Evolutionary conservation across 2,797 vertebrate genomes (phyloP), one percentile per base, ranked within the genome.

Genomic region (Megaceryle alcyon): DNA sequence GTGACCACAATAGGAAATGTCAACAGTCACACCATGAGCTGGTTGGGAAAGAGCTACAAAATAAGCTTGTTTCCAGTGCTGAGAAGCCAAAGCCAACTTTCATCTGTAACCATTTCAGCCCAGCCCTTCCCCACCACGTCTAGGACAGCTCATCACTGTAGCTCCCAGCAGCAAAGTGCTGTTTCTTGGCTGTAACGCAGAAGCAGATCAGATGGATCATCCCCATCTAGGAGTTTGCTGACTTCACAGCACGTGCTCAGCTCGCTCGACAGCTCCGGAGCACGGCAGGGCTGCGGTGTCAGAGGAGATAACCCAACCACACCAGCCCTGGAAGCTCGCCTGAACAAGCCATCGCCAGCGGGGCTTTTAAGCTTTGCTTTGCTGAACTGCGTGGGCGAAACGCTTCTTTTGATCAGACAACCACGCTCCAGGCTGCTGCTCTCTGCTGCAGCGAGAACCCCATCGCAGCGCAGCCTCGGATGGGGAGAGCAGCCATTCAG

Each of bases 381-480:
- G 75, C 64, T 86, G 39, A 86, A 54, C 57, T 18, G 69, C 1
- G 57, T 49, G 61, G 65, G 53, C 1, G 7, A 63, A 82, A 68
- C 6, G 0, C 56, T 66, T 14, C 61, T 33, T 56, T 75, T 86
- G 72, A 48, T 77, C 84, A 79, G 44, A 29, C 18, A 49, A 7
- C 28, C 78, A 28, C 0, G 31, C 90, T 88, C n/a, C 57, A 53
- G 65, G 76, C 80, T 61, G 18, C 54, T 39, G 53, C 41, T 26
- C 76, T 57, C 63, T 33, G 20, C 8, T 28, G 71, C 33, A 65
- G 71, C 22, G 44, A 5, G 2, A 70, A 61, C 5, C 31, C 12
- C 51, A 13, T 0, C 0, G 0, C 25, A 33, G 90, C 10, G 31
- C 29, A 11, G 9, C 31, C 70, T 20, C 11, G 6, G 41, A 35